These are phyloP conservation scores for Pogonus chalceus DNA, from an alignment of 1,140 invertebrate species.

Conservation along the genomic window DNA sequence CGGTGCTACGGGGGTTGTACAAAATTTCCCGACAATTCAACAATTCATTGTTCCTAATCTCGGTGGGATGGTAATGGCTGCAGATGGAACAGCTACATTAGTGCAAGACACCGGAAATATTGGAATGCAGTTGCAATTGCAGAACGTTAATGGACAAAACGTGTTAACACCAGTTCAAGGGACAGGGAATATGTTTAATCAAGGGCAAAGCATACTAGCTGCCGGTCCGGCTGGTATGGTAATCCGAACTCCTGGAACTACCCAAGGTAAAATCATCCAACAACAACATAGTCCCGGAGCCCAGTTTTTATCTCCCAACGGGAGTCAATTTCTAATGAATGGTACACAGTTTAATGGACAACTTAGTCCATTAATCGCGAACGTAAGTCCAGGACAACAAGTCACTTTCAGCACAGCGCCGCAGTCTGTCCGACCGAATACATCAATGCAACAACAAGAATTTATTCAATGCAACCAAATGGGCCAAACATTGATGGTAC, in stretches of 20 bases:
- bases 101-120: slow-evolving; percentile 60
- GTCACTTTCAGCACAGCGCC: slow-evolving; percentile 49
- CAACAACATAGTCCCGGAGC: slow-evolving; percentile 54
- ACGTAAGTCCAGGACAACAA: slow-evolving; percentile 58
- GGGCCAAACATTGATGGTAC: slow-evolving; percentile 67
- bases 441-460: slow-evolving; percentile 44
- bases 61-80: slow-evolving; percentile 40
- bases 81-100: slow-evolving; percentile 52
- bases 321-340: slow-evolving; percentile 59
- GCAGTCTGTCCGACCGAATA: slow-evolving; percentile 44
- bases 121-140: slow-evolving; percentile 65
- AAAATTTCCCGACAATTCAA: slow-evolving; percentile 69
- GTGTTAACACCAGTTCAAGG: slow-evolving; percentile 60
- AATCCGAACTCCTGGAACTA: slow-evolving; percentile 55
- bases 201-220: slow-evolving; percentile 54
- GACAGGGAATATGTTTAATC: slow-evolving; percentile 39
- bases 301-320: slow-evolving; percentile 63
- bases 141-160: slow-evolving; percentile 69
- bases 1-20: slow-evolving; percentile 56
- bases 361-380: slow-evolving; percentile 64
- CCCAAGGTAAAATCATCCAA: slow-evolving; percentile 62
- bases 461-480: slow-evolving; percentile 59
- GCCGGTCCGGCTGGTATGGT: slow-evolving; percentile 65
- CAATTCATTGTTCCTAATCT: slow-evolving; percentile 73
- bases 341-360: slow-evolving; percentile 66